Evolutionary conservation across 2,888 invertebrate species (phyloP).

Genomic region (Willowsia nigromaculata): DNA sequence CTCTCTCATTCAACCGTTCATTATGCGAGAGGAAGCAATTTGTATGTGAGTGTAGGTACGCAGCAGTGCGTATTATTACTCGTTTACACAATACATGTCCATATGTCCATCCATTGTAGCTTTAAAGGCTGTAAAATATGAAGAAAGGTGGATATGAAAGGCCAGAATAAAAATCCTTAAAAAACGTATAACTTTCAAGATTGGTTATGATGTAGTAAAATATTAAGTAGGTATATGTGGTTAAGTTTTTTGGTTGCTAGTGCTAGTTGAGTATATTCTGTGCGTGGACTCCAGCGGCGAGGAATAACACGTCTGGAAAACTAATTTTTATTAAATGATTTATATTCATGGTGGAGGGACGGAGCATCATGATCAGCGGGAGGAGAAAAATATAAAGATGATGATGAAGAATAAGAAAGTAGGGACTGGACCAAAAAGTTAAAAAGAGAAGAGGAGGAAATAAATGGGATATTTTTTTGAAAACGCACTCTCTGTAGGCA

Average conservation of each 20-base stretch:
- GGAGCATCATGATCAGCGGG: not conserved
- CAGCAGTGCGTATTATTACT: too few relatives aligned
- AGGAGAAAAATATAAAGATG: not conserved
- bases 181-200: not conserved
- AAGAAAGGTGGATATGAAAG: not conserved
- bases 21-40: not conserved
- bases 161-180: not conserved
- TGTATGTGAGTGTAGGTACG: not conserved
- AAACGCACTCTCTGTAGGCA: not conserved
- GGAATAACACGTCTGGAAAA: slow-evolving; percentile 65
- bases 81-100: too few relatives aligned
- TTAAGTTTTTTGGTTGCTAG: too few relatives aligned
- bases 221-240: not conserved
- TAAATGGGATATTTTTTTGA: slow-evolving; percentile 28
- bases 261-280: too few relatives aligned
- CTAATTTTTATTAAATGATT: slow-evolving; percentile 69
- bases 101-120: not conserved
- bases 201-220: slow-evolving; percentile 15
- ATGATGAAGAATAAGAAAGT: not conserved
- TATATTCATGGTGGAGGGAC: slow-evolving; percentile 61
- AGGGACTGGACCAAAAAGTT: not conserved
- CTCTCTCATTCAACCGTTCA: not conserved
- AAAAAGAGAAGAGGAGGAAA: not conserved
- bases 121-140: not conserved
- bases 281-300: slow-evolving; percentile 60